These are phyloP conservation scores for Oxygymnocypris stewartii DNA, from an alignment of 2,113 vertebrate genomes.

Conservation along the genomic window DNA sequence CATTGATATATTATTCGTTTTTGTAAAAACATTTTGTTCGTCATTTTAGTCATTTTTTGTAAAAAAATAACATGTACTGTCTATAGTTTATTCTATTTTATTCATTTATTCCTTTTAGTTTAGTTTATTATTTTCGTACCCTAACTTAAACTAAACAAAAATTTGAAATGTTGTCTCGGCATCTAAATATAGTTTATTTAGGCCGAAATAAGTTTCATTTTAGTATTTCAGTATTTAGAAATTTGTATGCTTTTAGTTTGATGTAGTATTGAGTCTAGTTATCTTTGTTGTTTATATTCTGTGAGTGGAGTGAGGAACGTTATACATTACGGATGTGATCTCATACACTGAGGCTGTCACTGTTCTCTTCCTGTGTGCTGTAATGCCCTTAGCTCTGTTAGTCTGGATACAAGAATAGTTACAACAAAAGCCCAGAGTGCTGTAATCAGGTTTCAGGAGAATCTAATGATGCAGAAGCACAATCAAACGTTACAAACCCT, in stretches of 20 bases:
- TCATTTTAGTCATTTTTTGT: no score
- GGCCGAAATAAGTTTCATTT: neutral
- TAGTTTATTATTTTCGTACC: neutral
- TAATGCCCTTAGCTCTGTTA: constrained; percentile 20
- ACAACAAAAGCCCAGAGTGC: neutral
- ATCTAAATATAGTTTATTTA: neutral
- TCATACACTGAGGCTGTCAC: neutral
- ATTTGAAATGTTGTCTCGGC: no score
- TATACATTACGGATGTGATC: neutral
- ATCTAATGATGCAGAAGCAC: constrained; percentile 51
- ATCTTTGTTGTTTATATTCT: neutral
- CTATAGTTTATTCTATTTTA: no score
- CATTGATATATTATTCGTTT: no score
- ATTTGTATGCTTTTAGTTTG: neutral
- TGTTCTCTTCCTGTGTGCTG: neutral
- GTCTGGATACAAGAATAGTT: constrained; percentile 34
- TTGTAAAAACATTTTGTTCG: no score
- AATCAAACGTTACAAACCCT: constrained; percentile 50
- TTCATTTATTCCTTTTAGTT: neutral
- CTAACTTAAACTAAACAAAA: neutral
- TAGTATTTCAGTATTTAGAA: no score
- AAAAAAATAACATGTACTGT: no score
- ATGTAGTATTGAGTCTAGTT: neutral
- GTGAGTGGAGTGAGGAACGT: neutral
- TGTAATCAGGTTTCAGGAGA: neutral